phyloP scores from a whole-genome alignment of 2,113 vertebrate genomes.

The Phyllostomus discolor region DNA sequence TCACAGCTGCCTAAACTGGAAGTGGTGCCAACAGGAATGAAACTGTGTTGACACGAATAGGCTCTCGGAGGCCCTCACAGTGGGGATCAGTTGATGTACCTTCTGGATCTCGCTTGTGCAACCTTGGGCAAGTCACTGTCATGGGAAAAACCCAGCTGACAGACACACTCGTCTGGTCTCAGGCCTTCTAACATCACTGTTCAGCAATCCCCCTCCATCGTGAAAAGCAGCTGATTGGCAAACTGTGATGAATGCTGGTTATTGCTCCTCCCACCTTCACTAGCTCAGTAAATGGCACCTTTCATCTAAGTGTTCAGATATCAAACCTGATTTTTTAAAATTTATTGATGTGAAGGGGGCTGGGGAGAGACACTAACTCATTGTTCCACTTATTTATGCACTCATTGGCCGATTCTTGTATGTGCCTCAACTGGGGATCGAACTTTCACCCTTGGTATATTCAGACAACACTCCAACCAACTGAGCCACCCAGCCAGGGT shows the following conservation, averaged over 20 bases:
- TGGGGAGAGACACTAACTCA: too few species aligned
- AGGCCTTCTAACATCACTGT: not conserved
- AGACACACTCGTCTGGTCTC: not conserved
- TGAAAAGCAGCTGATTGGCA: not conserved
- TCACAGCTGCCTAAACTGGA: not conserved
- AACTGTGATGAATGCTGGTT: not conserved
- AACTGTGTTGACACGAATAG: not conserved
- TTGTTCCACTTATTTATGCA: too few species aligned
- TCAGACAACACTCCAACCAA: too few species aligned
- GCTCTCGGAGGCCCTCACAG: not conserved
- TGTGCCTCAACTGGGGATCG: too few species aligned
- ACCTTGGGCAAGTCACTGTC: not conserved
- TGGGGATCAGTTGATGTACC: not conserved
- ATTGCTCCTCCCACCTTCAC: not conserved
- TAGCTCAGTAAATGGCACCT: not conserved
- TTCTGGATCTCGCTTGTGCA: not conserved
- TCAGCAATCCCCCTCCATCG: rapidly evolving
- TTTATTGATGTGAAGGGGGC: too few species aligned
- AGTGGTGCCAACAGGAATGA: not conserved
- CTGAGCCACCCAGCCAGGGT: too few species aligned
- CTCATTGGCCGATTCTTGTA: too few species aligned
- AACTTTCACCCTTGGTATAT: too few species aligned
- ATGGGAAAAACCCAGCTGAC: not conserved
- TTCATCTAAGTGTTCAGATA: not conserved
- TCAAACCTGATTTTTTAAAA: not conserved